Evolutionary conservation across 1,140 invertebrate species (phyloP), one percentile per base, ranked within the genome.

Genomic region (Temnothorax longispinosus): DNA sequence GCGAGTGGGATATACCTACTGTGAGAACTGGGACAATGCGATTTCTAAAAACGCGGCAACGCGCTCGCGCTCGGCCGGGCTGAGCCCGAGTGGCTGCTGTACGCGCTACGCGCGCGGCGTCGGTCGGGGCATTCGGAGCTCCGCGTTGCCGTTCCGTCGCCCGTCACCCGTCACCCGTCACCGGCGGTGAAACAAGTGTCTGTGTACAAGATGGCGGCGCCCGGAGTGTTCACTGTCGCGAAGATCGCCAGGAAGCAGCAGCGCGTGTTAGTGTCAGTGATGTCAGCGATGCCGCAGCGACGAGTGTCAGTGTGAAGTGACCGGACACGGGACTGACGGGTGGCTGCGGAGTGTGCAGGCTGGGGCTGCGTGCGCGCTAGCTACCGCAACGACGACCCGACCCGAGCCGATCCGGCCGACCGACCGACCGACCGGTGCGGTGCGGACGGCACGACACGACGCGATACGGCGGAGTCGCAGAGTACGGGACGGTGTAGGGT

Each of bases 181-280:
- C 47, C 85, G 76, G 32, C 67, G 18, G 44, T 41, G 85, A 90
- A 92, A 93, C 92, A 93, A 93, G 92, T 93, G 92, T 91, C 90
- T 92, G 92, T 94, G 78, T 93, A 93, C 93, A 94, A 93, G 84
- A 94, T 94, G 93, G 93, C 93, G 87, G 84, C 88, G 91, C 87
- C 92, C 90, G 92, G 92, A 87, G 88, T 84, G 81, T 81, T 77
- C 69, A 74, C 75, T 71, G 86, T 90, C 84, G 78, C 77, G 74
- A 82, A 85, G 64, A 82, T 87, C 71, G 87, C 86, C 60, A 81
- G 88, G 80, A 85, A 89, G 81, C 85, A 86, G 76, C 77, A 41
- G 64, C 72, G 65, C 32, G 60, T n/a, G 21, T 52, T 1, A 27
- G 27, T 27, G 27, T 27, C 27, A 27, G 27, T 27, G 1, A 27